phyloP scores from a whole-genome alignment of 2,888 invertebrate genomes.

The Unio pictorum region DNA sequence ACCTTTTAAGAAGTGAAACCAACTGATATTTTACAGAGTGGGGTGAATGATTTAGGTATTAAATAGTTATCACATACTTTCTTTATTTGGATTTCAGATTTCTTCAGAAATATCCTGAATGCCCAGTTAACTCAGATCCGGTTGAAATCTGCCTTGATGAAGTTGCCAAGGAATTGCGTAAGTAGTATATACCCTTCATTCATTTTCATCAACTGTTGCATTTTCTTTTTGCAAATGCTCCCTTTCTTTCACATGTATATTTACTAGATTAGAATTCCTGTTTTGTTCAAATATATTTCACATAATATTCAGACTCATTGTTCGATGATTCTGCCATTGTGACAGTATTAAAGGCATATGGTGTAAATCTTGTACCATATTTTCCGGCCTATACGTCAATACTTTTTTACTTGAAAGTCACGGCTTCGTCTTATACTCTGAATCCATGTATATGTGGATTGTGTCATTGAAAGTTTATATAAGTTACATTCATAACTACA shows the following conservation, averaged over 20 bases:
- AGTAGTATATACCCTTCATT: conserved; percentile 21
- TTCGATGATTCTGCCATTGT: too few relatives aligned
- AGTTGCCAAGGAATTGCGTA: conserved; percentile 77
- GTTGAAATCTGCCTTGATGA: conserved; percentile 78
- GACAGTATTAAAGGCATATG: too few relatives aligned
- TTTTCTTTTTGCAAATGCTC: background rate
- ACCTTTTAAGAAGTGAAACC: too few relatives aligned
- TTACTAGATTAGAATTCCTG: too few relatives aligned
- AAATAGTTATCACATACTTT: conserved; percentile 4
- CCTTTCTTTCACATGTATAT: too few relatives aligned
- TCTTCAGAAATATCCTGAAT: conserved; percentile 64
- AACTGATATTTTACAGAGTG: too few relatives aligned
- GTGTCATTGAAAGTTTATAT: too few relatives aligned
- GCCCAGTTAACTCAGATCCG: conserved; percentile 69
- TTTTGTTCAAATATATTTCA: too few relatives aligned
- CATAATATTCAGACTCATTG: too few relatives aligned
- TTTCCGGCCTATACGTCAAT: background rate
- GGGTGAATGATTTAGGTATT: background rate
- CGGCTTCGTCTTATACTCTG: too few relatives aligned
- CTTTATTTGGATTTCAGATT: conserved; percentile 52
- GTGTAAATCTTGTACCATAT: background rate
- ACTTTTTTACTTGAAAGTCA: background rate
- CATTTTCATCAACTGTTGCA: background rate
- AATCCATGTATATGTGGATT: too few relatives aligned
- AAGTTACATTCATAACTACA: too few relatives aligned